Evolutionary conservation across 2,113 vertebrate species (phyloP).

Genomic region (Chaenocephalus aceratus): DNA sequence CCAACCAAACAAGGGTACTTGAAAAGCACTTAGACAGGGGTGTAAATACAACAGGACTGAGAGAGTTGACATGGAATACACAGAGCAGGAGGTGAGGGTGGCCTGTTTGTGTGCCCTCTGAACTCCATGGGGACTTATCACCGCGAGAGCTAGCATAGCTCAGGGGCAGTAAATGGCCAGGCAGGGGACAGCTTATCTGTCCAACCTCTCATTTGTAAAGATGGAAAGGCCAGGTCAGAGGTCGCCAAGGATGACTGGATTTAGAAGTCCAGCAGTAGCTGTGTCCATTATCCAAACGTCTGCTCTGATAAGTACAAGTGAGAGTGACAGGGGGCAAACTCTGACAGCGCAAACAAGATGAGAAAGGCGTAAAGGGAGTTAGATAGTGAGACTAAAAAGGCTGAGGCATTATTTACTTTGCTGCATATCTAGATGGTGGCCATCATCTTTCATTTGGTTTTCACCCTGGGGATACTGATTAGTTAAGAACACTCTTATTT

Average conservation of each 20-base stretch:
- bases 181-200: slow-evolving; percentile 80
- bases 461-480: slow-evolving; percentile 45
- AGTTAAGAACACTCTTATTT: slow-evolving; percentile 48
- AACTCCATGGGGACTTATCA: slow-evolving; percentile 82
- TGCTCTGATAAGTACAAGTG: slow-evolving; percentile 84
- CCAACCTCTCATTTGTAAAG: slow-evolving; percentile 83
- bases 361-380: slow-evolving; percentile 64
- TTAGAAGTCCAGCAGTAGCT: slow-evolving; percentile 80
- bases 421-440: slow-evolving; percentile 40
- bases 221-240: slow-evolving; percentile 82
- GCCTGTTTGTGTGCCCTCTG: slow-evolving; percentile 81
- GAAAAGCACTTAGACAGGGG: slow-evolving; percentile 72
- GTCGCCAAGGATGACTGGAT: slow-evolving; percentile 82
- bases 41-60: slow-evolving; percentile 71
- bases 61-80: slow-evolving; percentile 73
- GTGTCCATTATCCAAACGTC: slow-evolving; percentile 82
- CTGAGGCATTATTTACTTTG: slow-evolving; percentile 58
- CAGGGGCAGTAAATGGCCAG: slow-evolving; percentile 74
- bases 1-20: slow-evolving; percentile 65
- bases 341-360: slow-evolving; percentile 77
- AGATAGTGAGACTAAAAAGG: slow-evolving; percentile 66
- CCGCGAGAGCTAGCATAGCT: slow-evolving; percentile 71
- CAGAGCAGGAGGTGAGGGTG: slow-evolving; percentile 73
- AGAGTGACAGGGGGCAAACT: slow-evolving; percentile 78
- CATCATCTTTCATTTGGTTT: slow-evolving; percentile 46